Conservation (phyloP, 2,888 invertebrate genomes). For the Platynereis dumerilii region DNA sequence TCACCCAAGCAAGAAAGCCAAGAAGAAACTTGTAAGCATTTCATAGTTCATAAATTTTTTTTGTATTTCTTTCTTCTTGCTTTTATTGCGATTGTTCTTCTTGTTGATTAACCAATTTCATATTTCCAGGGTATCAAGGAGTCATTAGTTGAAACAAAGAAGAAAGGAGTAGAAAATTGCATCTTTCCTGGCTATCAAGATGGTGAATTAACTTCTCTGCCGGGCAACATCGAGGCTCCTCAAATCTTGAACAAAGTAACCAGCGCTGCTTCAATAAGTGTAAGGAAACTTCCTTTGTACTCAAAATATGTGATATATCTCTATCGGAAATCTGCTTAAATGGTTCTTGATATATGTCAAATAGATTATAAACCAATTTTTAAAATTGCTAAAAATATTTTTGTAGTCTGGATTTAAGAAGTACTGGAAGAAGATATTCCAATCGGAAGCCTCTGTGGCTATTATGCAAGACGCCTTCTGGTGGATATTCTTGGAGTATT, state of each 20-base stretch:
- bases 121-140: constrained; percentile 49
- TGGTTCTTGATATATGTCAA: neutral
- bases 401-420: constrained; percentile 59
- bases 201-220: constrained; percentile 56
- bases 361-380: neutral
- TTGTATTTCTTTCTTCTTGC: neutral
- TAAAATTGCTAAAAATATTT: constrained; percentile 3
- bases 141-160: constrained; percentile 49
- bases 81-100: neutral
- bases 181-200: constrained; percentile 55
- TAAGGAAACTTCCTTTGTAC: too few relatives aligned
- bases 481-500: constrained; percentile 58
- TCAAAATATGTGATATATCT: too few relatives aligned
- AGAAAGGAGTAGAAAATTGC: constrained; percentile 55
- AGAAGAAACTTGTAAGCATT: constrained; percentile 32
- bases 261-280: constrained; percentile 59
- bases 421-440: constrained; percentile 62
- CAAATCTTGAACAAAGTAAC: constrained; percentile 59
- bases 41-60: neutral
- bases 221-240: constrained; percentile 58
- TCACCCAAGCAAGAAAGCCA: constrained; percentile 45
- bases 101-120: neutral
- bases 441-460: constrained; percentile 61
- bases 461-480: constrained; percentile 61
- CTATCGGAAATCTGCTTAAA: neutral